Evolutionary conservation across 1,140 invertebrate species (phyloP).

Genomic region (Philopotamus ludificatus): DNA sequence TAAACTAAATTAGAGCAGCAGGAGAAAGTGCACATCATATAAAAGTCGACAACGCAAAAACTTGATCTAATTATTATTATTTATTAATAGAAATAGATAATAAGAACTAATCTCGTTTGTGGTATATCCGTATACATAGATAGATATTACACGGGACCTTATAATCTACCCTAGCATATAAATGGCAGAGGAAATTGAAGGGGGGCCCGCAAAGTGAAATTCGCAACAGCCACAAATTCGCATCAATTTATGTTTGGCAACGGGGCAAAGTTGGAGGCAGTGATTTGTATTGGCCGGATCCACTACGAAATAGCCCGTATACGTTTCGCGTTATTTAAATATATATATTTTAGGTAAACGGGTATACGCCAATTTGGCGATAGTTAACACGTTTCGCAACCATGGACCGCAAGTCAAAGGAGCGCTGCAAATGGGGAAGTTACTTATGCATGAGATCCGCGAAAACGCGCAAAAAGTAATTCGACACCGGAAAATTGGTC

Average conservation of each 20-base stretch:
- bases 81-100: no score
- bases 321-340: no score
- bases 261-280: no score
- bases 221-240: constrained; percentile 5
- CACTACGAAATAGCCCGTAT: no score
- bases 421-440: constrained; percentile 16
- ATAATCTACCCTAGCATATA: background rate
- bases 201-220: constrained; percentile 9
- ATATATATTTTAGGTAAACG: no score
- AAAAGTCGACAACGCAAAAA: no score
- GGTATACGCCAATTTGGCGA: constrained; percentile 34
- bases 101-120: no score
- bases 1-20: no score
- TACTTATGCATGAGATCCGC: constrained; percentile 8
- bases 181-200: constrained; percentile 1
- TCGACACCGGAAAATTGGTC: constrained; percentile 13
- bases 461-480: constrained; percentile 8
- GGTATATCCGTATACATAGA: no score
- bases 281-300: background rate
- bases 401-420: constrained; percentile 18
- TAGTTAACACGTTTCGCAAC: constrained; percentile 22
- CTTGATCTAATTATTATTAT: no score
- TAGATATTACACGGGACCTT: background rate
- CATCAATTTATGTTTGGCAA: background rate
- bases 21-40: no score